Conservation (phyloP, 2,113 vertebrate species). For the Tachysurus fulvidraco region DNA sequence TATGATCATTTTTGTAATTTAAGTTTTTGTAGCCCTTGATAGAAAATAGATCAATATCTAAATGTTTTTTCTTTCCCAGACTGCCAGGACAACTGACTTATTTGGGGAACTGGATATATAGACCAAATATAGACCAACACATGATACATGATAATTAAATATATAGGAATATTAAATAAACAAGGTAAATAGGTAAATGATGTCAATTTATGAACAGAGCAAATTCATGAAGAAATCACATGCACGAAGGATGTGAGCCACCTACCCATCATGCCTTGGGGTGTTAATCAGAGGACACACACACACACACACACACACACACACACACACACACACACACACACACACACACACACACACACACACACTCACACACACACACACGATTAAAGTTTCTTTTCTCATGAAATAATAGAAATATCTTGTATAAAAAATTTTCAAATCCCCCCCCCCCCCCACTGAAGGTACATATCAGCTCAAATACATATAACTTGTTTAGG, state of each 20-base stretch:
- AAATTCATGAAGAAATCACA: neutral
- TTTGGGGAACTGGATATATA: neutral
- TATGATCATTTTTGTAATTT: neutral
- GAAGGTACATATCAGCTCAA: neutral
- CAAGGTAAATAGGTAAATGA: too few species aligned
- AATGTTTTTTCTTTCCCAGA: neutral
- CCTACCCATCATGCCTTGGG: neutral
- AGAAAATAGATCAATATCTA: neutral
- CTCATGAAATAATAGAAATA: conserved; percentile 41
- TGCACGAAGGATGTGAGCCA: neutral
- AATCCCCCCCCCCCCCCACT: too few species aligned
- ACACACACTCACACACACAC: conserved; percentile 38
- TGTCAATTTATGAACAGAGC: neutral
- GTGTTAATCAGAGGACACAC: neutral
- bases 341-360: conserved; percentile 12
- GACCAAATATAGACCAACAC: too few species aligned
- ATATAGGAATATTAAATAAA: too few species aligned
- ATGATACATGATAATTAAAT: too few species aligned
- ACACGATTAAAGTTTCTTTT: conserved; percentile 41
- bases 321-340: too few species aligned
- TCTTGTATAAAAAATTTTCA: too few species aligned
- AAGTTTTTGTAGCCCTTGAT: neutral
- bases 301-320: conserved; percentile 57
- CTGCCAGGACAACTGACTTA: neutral
- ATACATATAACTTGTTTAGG: too few species aligned